A percentile compares a stretch with the other conserved stretches of the same genome.
These are phyloP conservation scores for Nebria brevicollis DNA, from an alignment of 2,888 invertebrate genomes.

Conservation along the genomic window DNA sequence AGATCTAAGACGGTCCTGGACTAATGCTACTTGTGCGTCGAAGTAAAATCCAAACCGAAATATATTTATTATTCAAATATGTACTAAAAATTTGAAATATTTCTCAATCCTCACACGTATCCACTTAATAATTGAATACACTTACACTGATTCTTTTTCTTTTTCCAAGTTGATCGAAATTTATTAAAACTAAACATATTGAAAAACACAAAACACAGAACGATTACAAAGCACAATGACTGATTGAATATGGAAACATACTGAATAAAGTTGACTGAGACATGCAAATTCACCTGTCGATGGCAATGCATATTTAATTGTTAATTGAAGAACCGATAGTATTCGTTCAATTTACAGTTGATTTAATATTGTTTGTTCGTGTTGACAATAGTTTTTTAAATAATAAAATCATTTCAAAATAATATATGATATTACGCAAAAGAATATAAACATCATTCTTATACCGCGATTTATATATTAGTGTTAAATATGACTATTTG, in stretches of 20 bases:
- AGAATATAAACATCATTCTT: too few relatives aligned
- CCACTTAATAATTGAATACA: neutral
- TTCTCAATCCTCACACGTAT: neutral
- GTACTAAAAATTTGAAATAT: neutral
- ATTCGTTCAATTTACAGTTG: neutral
- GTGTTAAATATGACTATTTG: too few relatives aligned
- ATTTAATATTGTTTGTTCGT: neutral
- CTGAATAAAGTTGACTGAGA: neutral
- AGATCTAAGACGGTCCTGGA: slow-evolving; percentile 2
- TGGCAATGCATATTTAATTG: neutral
- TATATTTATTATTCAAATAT: slow-evolving; percentile 26
- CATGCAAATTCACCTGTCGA: neutral
- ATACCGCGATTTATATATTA: too few relatives aligned
- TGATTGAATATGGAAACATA: neutral
- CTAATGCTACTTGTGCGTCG: slow-evolving; percentile 19
- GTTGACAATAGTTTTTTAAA: neutral
- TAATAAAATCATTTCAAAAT: neutral
- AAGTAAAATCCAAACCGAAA: slow-evolving; percentile 31
- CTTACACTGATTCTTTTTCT: neutral
- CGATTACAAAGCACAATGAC: neutral
- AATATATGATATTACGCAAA: neutral
- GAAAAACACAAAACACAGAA: neutral
- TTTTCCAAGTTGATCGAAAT: neutral
- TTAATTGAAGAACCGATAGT: neutral
- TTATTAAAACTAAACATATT: neutral